Evolutionary conservation across 2,888 invertebrate species (phyloP), one percentile per base, ranked within the genome.

Genomic region (Aphidoletes aphidimyza): DNA sequence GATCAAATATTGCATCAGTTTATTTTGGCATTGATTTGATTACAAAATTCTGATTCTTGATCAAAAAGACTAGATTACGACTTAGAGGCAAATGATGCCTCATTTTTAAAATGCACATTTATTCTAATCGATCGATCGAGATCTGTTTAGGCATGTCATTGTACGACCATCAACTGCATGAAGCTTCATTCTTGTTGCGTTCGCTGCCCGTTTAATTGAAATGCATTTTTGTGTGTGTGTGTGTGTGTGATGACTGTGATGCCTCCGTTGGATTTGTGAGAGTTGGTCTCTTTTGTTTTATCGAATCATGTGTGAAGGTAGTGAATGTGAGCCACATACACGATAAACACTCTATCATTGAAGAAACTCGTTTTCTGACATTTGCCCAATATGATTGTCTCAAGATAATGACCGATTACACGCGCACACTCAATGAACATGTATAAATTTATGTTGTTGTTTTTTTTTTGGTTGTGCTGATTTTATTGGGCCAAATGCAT

Each of bases 361-460:
- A 30, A 69, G 22, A 54, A 69, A 69, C 69, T 69, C 9, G 69
- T 69, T 69, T 69, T 69, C 69, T 69, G 69, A 30, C 69, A 69
- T 69, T 69, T 69, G 34, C 69, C 69, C 69, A 69, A 69, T 69
- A 69, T 30, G 30, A 69, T 69, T 30, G 30, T 69, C 69, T 69
- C 34, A 30, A 69, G 34, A 69, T 69, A 34, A 69, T 69, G 69
- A n/a, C n/a, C 34, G 69, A 54, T 54, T 54, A 69, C 11, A n/a
- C n/a, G n/a, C n/a, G n/a, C n/a, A n/a, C n/a, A n/a, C n/a, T n/a
- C n/a, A n/a, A n/a, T n/a, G n/a, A n/a, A n/a, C n/a, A n/a, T n/a
- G n/a, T n/a, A n/a, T n/a, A n/a, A n/a, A n/a, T 30, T 30, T 30
- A 69, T 69, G 69, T 69, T 5, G 54, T 30, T n/a, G 30, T 34